These are phyloP conservation scores for Hirudinaria manillensis DNA, from an alignment of 2,888 invertebrate species.

Conservation along the genomic window DNA sequence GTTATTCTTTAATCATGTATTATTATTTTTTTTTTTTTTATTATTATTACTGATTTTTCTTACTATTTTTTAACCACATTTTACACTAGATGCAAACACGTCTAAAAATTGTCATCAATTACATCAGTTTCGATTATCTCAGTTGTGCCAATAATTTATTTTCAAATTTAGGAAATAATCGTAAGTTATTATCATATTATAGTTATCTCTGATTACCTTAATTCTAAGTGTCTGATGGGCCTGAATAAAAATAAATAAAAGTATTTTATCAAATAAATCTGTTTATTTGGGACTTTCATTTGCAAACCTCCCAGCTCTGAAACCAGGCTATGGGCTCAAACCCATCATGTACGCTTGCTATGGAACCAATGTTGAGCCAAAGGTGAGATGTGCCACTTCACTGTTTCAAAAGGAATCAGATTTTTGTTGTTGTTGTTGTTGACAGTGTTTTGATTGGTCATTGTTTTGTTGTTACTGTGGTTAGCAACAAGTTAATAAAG, in stretches of 20 bases:
- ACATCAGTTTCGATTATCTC: neutral
- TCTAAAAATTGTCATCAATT: neutral
- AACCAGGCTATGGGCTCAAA: slow-evolving; percentile 8
- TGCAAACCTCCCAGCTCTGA: neutral
- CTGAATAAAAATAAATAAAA: neutral
- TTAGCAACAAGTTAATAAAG: neutral
- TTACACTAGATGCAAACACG: too few relatives aligned
- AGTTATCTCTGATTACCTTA: too few relatives aligned
- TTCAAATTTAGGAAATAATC: too few relatives aligned
- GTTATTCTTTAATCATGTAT: too few relatives aligned
- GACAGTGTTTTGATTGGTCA: too few relatives aligned
- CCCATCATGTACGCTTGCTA: slow-evolving; percentile 21
- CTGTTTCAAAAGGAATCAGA: neutral
- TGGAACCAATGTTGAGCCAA: neutral
- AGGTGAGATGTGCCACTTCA: neutral
- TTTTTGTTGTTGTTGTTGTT: too few relatives aligned
- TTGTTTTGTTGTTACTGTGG: too few relatives aligned
- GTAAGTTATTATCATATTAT: too few relatives aligned
- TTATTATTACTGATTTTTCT: neutral
- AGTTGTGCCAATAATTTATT: neutral
- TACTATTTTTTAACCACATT: too few relatives aligned
- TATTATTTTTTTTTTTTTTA: neutral
- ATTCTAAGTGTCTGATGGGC: neutral
- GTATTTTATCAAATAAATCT: neutral
- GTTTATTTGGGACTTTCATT: neutral